Evolutionary conservation across 2,888 invertebrate genomes (phyloP), one percentile per base, ranked within the genome.

Genomic region (Platycnemis pennipes): DNA sequence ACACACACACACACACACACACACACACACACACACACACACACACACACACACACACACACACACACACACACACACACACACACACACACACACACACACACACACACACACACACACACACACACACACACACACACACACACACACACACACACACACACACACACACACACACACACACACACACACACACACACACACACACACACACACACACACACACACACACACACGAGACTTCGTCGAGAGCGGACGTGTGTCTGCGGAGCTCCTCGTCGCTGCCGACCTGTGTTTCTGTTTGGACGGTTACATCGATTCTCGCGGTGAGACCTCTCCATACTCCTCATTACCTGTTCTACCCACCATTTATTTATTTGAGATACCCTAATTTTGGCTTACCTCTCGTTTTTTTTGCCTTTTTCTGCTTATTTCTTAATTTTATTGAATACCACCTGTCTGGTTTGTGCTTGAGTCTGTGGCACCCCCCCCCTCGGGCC

Each of bases 141-240:
- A 85, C 85, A 85, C 85, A 85, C 85, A 85, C 85, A 85, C 85
- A 85, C 85, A 85, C 85, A 85, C 85, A 85, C 85, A 85, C 85
- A 85, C 85, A 85, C 85, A 85, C 85, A 49, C 88, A 88, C 49
- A 88, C 46, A 88, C 46, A 88, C 46, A 45, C 46, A 49, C 49
- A 45, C 49, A 88, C 88, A 88, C 88, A 49, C 88, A 88, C 88
- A 88, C 88, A 88, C 88, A 88, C 49, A 88, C 46, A 88, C 49
- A 88, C 88, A 88, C 49, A 88, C 49, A 88, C 49, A 88, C 88
- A 88, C 88, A 49, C 49, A 88, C 88, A 88, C 88, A 49, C 46
- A 45, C 88, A 88, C 88, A 88, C 46, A 88, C 88, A 88, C 49
- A 91, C 49, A 88, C 88, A 88, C 88, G 5, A 44, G 45, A 37